phyloP scores from a whole-genome alignment of 2,113 vertebrate genomes.

The Cebus imitator region DNA sequence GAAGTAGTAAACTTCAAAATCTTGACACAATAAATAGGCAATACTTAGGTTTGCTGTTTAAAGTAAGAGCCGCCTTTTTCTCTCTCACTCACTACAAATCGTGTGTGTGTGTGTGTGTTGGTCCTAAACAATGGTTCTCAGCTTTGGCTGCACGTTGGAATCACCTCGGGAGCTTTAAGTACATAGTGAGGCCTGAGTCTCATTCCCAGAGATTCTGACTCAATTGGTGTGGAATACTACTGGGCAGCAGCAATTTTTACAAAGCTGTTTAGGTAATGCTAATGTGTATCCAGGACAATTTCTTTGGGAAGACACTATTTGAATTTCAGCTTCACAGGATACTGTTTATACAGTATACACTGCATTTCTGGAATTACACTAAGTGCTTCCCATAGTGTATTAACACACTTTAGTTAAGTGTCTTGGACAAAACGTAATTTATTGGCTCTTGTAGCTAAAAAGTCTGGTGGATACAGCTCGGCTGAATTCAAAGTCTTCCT shows the following conservation, averaged over 20 bases:
- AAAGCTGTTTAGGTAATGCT: background rate
- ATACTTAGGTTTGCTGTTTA: constrained; percentile 64
- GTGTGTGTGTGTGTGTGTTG: constrained; percentile 33
- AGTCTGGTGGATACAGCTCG: background rate
- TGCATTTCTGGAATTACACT: background rate
- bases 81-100: background rate
- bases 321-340: background rate
- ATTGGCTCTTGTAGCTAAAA: background rate
- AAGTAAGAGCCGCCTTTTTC: constrained; percentile 24
- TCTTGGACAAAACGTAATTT: background rate
- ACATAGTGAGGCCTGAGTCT: background rate
- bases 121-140: background rate
- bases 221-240: background rate
- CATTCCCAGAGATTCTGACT: background rate
- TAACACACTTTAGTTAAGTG: background rate
- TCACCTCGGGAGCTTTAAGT: background rate
- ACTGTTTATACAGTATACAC: background rate
- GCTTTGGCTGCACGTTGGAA: background rate
- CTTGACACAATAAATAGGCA: constrained; percentile 46
- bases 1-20: constrained; percentile 67
- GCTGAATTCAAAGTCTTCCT: background rate
- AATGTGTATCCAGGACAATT: background rate
- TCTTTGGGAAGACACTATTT: background rate
- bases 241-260: background rate
- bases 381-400: background rate